These are phyloP conservation scores for Micronisus gabar DNA, from an alignment of 2,113 vertebrate species.

Conservation along the genomic window DNA sequence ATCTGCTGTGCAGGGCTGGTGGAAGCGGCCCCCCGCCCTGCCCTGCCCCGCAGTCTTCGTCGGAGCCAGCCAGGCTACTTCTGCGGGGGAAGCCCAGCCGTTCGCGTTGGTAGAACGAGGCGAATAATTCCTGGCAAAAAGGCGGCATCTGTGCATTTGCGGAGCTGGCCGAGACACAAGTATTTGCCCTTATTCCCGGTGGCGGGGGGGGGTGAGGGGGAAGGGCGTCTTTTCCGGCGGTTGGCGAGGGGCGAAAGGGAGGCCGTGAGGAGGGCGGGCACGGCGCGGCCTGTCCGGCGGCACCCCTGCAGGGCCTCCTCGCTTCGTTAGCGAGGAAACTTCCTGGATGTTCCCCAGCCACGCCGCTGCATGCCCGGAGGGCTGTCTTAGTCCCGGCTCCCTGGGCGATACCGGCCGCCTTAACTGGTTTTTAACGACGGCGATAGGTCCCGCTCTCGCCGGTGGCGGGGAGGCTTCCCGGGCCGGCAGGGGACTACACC, in stretches of 20 bases:
- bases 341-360: neutral
- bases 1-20: neutral
- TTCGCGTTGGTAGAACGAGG: neutral
- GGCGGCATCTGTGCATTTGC: neutral
- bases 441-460: neutral
- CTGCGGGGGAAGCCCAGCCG: neutral
- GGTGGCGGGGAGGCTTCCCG: too few species aligned
- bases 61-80: neutral
- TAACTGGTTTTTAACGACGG: neutral
- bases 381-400: neutral
- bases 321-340: neutral
- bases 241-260: neutral
- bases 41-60: accelerated
- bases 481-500: neutral
- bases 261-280: neutral
- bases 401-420: neutral
- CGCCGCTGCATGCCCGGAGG: neutral
- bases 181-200: neutral
- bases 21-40: neutral
- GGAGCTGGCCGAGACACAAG: neutral
- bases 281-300: neutral
- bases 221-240: neutral
- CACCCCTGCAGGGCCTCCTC: neutral
- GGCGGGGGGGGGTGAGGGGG: neutral
- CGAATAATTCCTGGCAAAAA: neutral